phyloP scores from a whole-genome alignment of 2,888 invertebrate species.

The Acrobasis consociella region DNA sequence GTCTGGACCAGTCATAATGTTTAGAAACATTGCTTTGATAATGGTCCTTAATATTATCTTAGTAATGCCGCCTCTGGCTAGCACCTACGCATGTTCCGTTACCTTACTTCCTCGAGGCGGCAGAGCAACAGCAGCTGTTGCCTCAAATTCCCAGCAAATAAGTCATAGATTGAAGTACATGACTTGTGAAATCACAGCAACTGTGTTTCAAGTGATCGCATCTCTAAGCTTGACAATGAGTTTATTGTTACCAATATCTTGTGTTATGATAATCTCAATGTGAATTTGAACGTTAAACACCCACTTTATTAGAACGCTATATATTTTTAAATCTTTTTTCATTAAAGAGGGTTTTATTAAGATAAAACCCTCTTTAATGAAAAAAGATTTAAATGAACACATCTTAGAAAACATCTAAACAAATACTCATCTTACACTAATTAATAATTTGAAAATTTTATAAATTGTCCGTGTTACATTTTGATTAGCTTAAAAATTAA shows the following conservation, averaged over 20 bases:
- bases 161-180: conserved; percentile 19
- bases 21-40: background rate
- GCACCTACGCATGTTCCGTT: conserved; percentile 46
- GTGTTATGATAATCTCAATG: background rate
- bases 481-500: background rate
- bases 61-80: conserved; percentile 30
- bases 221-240: background rate
- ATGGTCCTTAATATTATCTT: too few species aligned
- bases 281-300: background rate
- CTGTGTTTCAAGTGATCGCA: background rate
- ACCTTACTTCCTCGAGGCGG: conserved; percentile 16
- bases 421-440: too few species aligned
- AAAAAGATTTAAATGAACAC: too few species aligned
- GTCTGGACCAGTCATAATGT: background rate
- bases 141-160: conserved; percentile 15
- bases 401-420: too few species aligned
- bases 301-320: background rate
- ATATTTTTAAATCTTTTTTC: too few species aligned
- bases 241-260: background rate
- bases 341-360: too few species aligned
- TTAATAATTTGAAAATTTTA: too few species aligned
- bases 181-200: conserved; percentile 12
- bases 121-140: conserved; percentile 20
- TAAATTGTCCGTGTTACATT: too few species aligned
- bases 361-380: too few species aligned